A percentile compares a stretch with the other conserved stretches of the same genome.
Evolutionary conservation across 1,140 invertebrate genomes (phyloP).

Genomic region (Drosophila pseudoobscura): DNA sequence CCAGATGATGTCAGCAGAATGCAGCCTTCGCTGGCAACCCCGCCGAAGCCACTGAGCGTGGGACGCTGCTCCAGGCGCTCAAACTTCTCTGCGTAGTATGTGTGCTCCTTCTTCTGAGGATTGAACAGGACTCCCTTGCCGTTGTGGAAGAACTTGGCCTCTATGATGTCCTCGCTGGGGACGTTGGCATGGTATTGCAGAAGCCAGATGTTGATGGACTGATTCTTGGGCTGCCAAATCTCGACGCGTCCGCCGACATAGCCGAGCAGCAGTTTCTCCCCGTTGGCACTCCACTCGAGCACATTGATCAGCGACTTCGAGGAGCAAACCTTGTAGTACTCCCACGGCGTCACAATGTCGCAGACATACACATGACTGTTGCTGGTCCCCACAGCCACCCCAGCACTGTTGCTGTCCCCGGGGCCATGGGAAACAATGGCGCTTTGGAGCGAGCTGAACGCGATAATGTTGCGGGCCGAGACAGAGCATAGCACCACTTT

Average conservation of each 20-base stretch:
- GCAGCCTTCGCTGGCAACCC: conserved; percentile 91
- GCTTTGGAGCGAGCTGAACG: conserved; percentile 89
- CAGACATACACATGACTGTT: conserved; percentile 90
- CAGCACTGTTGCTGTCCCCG: conserved; percentile 14
- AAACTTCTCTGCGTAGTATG: conserved; percentile 93
- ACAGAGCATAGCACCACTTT: conserved; percentile 86
- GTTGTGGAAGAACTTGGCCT: conserved; percentile 92
- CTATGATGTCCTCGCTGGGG: conserved; percentile 91
- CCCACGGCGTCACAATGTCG: conserved; percentile 94
- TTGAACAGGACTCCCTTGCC: conserved; percentile 88
- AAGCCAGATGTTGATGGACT: conserved; percentile 92
- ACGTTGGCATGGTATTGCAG: conserved; percentile 84
- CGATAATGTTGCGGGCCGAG: conserved; percentile 91
- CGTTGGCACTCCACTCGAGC: conserved; percentile 93
- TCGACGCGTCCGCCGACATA: conserved; percentile 90
- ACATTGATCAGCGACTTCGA: conserved; percentile 87
- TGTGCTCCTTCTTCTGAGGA: conserved; percentile 89
- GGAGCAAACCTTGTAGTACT: conserved; percentile 86
- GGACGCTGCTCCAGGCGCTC: conserved; percentile 89
- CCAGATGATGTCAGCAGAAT: conserved; percentile 93
- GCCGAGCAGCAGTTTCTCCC: conserved; percentile 90
- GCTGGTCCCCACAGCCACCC: conserved; percentile 84
- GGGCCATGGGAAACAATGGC: conserved; percentile 27
- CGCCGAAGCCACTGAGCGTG: conserved; percentile 93
- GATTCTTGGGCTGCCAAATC: conserved; percentile 90